phyloP scores from a whole-genome alignment of 2,113 vertebrate species.

The Cottus gobio region DNA sequence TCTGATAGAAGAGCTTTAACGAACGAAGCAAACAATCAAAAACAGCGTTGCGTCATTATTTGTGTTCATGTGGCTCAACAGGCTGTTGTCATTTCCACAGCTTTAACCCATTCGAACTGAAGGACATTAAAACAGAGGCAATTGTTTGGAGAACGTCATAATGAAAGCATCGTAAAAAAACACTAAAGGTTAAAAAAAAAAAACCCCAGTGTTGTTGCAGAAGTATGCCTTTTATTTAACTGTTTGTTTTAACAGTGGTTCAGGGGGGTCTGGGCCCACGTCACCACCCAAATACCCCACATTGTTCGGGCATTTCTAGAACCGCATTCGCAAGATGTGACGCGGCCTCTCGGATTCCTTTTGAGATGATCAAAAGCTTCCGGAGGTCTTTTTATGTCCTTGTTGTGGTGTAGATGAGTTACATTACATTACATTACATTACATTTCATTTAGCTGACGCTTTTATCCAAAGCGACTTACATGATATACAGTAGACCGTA shows the following conservation, averaged over 20 bases:
- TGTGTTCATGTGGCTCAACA: neutral
- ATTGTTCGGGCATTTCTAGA: no score
- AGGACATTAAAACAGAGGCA: neutral
- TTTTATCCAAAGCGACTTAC: no score
- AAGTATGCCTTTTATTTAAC: neutral
- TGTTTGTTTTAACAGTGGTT: neutral
- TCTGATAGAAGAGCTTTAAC: neutral
- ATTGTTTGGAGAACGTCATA: neutral
- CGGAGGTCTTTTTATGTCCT: no score
- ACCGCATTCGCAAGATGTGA: no score
- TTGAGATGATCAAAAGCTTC: no score
- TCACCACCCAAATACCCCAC: conserved; percentile 13
- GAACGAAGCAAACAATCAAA: neutral
- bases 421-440: no score
- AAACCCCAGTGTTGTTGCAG: neutral
- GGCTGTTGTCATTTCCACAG: neutral
- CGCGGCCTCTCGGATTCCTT: no score
- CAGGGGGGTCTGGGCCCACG: neutral
- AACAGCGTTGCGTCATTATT: neutral
- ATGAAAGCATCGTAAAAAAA: neutral
- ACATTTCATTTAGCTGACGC: no score
- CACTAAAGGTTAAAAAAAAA: neutral
- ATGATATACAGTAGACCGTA: no score
- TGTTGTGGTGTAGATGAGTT: no score
- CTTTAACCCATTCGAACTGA: neutral